Evolutionary conservation across 1,140 invertebrate species (phyloP), one percentile per base, ranked within the genome.

Genomic region (Holcopasites calliopsidis): DNA sequence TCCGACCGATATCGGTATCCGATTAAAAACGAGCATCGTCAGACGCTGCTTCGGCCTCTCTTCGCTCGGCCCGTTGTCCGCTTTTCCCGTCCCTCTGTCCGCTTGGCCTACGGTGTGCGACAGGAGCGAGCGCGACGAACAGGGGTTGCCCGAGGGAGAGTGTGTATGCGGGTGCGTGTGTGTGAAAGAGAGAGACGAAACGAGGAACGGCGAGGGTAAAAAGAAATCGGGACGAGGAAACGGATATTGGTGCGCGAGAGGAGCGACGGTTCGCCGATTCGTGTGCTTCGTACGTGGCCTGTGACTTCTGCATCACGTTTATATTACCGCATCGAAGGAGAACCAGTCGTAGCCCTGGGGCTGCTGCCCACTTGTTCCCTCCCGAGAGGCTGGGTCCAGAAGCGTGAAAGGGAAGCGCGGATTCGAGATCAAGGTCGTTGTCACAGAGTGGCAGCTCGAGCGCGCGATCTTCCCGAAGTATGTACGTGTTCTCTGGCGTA

Each of bases 371-470:
- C 26, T 66, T 21, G 26, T 54, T 11, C 16, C 28, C 5, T 68
- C 18, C 50, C n/a, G 13, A 18, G n/a, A 35, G 35, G 4, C 13
- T 18, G 6, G 26, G 21, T 40, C 13, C 11, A 18, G 23, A 23
- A 21, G 21, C 4, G 33, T 52, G 33, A 40, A 18, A 71, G 7
- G 35, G 49, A 73, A 16, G 16, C 40, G 44, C 28, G 76, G 72
- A 77, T 80, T 82, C 74, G 74, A 82, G 62, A 82, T 82, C 78
- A 80, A 82, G 78, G 80, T 82, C 78, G 62, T 77, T 65, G 61
- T 52, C 61, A 50, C 35, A 23, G 55, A 58, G 35, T n/a, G n/a
- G 38, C 42, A 50, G 26, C 26, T 61, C 28, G 47, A n/a, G 35
- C 42, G 35, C 52, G 50, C 23, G 23, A n/a, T n/a, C n/a, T 61